phyloP scores from a whole-genome alignment of 2,113 vertebrate species.

The Colius striatus region DNA sequence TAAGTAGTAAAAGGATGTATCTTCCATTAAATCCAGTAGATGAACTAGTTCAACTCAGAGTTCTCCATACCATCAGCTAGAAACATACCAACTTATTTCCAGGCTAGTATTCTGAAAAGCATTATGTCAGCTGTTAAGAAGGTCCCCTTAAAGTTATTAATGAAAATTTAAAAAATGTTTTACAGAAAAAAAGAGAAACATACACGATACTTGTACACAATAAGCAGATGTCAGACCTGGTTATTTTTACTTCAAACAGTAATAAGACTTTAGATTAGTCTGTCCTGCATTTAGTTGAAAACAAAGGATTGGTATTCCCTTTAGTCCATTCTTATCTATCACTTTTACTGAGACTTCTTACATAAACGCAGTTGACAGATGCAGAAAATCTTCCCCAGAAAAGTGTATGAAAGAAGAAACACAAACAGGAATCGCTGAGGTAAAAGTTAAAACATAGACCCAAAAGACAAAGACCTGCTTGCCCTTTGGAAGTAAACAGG shows the following conservation, averaged over 20 bases:
- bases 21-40: conserved; percentile 1
- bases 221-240: not conserved
- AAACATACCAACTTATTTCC: not conserved
- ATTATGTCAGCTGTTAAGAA: not conserved
- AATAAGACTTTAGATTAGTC: not conserved
- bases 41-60: not conserved
- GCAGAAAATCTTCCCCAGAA: not conserved
- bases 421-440: not conserved
- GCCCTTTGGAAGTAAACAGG: not conserved
- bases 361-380: not conserved
- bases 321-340: not conserved
- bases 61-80: not conserved
- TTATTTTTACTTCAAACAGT: not conserved
- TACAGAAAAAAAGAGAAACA: not conserved
- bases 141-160: not conserved
- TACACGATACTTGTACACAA: not conserved
- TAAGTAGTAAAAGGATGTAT: not conserved
- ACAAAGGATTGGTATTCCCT: not conserved
- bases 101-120: not conserved
- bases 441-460: not conserved
- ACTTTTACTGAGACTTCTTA: not conserved
- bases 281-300: not conserved
- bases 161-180: not conserved
- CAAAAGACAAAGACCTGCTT: not conserved
- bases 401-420: not conserved